Base-by-base conservation (phyloP, 2,888 invertebrate species). In the Cremastinae sp. region DNA sequence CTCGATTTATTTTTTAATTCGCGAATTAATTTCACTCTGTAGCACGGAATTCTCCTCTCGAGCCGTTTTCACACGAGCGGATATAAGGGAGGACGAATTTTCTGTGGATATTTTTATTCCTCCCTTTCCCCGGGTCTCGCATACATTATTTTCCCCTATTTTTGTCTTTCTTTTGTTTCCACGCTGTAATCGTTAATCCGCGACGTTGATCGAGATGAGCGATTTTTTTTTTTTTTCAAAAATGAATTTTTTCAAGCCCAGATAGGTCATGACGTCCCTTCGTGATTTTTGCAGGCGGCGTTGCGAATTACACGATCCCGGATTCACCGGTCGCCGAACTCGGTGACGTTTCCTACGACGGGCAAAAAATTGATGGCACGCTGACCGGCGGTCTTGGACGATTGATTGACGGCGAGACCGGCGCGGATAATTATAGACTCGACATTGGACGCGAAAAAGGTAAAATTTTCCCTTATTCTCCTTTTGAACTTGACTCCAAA, bases 331-430 rank as follows among this genome's bases (percentile, higher is more conserved):
- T 90, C 54, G 87, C 89, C 59, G 91, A 91, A 77, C 82, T 92
- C 88, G 90, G 90, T 85, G 95, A 95, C 89, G 91, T 91, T 79
- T 93, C 93, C 18, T 95, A 95, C 90, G 95, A 95, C 86, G 94
- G 94, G 1, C 85, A 86, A 65, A 83, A 83, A 68, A 78, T 85
- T 58, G 86, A 87, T 65, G 91, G 91, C 51, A 84, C 89, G 76
- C 88, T 93, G 72, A 90, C 90, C 66, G 92, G 92, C 49, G 95
- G 95, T 45, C 90, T 95, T 47, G 95, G 95, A 20, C 92, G 93
- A 78, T 91, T 95, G 74, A 92, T 93, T 64, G 94, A 95, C 85
- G 94, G 94, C 5, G 92, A 92, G 84, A 90, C 91, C 74, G 93
- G 93, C 16, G 91, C 91, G 49, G 93, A 93, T 86, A 92, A 93